These are phyloP conservation scores for Hypolimnas misippus DNA, from an alignment of 2,888 invertebrate species.

Conservation along the genomic window DNA sequence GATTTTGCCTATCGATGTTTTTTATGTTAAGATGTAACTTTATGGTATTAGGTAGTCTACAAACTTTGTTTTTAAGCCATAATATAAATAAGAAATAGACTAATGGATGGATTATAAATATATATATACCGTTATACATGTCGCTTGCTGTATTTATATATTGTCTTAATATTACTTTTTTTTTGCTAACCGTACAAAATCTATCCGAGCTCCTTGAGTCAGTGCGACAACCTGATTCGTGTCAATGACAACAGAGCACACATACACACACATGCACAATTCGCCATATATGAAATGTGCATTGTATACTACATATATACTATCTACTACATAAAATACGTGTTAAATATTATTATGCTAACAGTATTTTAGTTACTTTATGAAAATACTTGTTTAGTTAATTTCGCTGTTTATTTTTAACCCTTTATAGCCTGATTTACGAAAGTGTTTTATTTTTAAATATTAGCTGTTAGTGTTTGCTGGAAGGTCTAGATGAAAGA, in stretches of 20 bases:
- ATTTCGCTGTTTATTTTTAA: not conserved
- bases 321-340: not conserved
- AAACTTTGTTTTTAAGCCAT: too few relatives aligned
- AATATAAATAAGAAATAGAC: too few relatives aligned
- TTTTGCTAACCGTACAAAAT: conserved; percentile 32
- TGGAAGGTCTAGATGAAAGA: too few relatives aligned
- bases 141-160: too few relatives aligned
- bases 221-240: conserved; percentile 73
- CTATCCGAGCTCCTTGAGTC: conserved; percentile 61
- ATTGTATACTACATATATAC: not conserved
- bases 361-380: conserved; percentile 35
- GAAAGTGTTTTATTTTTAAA: too few relatives aligned
- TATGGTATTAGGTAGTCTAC: too few relatives aligned
- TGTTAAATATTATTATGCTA: conserved; percentile 23
- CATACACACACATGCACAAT: conserved; percentile 22
- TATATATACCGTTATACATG: too few relatives aligned
- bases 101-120: too few relatives aligned
- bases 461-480: too few relatives aligned
- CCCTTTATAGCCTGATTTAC: too few relatives aligned
- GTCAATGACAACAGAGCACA: conserved; percentile 69
- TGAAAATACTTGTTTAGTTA: not conserved
- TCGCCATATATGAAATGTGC: not conserved
- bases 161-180: not conserved
- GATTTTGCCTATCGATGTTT: too few relatives aligned
- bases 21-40: too few relatives aligned